Percentiles rank a stretch among this genome's conserved stretches.
phyloP scores from a whole-genome alignment of 2,797 vertebrate species.

The Parauchenoglanis punctatus region DNA sequence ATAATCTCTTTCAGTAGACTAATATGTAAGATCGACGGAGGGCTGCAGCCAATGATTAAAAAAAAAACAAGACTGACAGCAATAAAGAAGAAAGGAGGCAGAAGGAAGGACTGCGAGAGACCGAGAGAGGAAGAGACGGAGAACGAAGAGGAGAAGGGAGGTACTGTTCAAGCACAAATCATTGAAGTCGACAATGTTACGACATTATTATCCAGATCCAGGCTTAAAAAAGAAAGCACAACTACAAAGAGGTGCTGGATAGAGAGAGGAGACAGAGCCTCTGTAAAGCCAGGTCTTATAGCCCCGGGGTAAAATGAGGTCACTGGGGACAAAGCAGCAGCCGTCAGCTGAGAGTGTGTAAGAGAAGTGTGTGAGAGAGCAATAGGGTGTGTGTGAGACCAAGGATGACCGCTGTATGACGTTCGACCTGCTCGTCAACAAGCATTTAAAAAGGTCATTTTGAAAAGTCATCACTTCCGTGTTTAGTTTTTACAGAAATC shows the following conservation, averaged over 20 bases:
- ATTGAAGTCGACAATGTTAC: not conserved
- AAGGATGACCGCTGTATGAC: not conserved
- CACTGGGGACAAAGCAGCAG: slow-evolving; percentile 40
- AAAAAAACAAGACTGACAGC: not conserved
- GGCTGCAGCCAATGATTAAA: not conserved
- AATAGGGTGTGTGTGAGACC: not conserved
- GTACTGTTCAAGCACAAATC: not conserved
- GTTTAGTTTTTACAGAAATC: not conserved
- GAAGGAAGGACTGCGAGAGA: not conserved
- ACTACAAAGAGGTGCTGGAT: slow-evolving; percentile 48
- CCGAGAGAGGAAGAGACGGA: not conserved
- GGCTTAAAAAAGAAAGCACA: not conserved
- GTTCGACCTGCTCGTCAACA: not conserved
- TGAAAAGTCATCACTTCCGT: not conserved
- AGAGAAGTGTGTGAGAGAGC: not conserved
- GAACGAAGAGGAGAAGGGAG: too few relatives aligned
- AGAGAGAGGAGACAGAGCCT: slow-evolving; percentile 5
- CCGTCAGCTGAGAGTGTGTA: slow-evolving; percentile 32
- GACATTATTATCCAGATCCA: slow-evolving; percentile 20
- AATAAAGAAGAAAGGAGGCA: slow-evolving; percentile 55
- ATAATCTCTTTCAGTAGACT: not conserved
- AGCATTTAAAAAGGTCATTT: not conserved
- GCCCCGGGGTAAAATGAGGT: slow-evolving; percentile 31
- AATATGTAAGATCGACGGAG: not conserved
- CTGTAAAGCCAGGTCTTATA: slow-evolving; percentile 11